A percentile compares a stretch with the other conserved stretches of the same genome.
phyloP scores from a whole-genome alignment of 2,797 vertebrate species.

The Falco cherrug region DNA sequence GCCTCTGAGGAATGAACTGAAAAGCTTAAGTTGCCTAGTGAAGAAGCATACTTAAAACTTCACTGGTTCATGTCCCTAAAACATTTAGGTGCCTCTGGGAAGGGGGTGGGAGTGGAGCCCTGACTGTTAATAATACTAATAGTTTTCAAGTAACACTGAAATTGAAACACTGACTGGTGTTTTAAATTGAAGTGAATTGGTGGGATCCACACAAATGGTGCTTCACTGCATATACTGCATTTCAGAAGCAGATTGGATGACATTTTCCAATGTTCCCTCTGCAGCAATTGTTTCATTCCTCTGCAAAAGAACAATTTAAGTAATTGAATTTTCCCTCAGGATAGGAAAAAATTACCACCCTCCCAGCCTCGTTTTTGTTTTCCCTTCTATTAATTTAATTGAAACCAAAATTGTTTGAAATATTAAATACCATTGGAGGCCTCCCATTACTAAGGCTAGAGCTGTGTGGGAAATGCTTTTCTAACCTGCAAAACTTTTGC shows the following conservation, averaged over 20 bases:
- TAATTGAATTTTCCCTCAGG: slow-evolving; percentile 53
- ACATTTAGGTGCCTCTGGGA: background rate
- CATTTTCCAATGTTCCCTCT: slow-evolving; percentile 31
- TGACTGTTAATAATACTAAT: background rate
- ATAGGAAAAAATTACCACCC: slow-evolving; percentile 33
- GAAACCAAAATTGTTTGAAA: slow-evolving; percentile 53
- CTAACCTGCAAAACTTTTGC: background rate
- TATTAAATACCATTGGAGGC: slow-evolving; percentile 10
- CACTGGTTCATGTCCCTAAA: background rate
- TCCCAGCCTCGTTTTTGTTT: slow-evolving; percentile 15
- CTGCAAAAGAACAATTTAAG: slow-evolving; percentile 39
- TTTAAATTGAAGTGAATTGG: background rate
- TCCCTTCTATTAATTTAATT: slow-evolving; percentile 47
- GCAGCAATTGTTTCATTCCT: slow-evolving; percentile 58
- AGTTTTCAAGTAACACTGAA: background rate
- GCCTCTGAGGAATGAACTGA: background rate
- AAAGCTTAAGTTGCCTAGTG: background rate
- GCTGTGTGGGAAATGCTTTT: background rate
- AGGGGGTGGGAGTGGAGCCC: background rate
- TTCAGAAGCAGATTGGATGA: slow-evolving; percentile 23
- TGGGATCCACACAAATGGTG: background rate
- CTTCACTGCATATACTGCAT: slow-evolving; percentile 3
- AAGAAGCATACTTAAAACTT: background rate
- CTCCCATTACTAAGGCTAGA: background rate
- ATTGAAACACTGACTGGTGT: background rate